phyloP scores from a whole-genome alignment of 1,140 invertebrate genomes.

The Sinonovacula constricta region DNA sequence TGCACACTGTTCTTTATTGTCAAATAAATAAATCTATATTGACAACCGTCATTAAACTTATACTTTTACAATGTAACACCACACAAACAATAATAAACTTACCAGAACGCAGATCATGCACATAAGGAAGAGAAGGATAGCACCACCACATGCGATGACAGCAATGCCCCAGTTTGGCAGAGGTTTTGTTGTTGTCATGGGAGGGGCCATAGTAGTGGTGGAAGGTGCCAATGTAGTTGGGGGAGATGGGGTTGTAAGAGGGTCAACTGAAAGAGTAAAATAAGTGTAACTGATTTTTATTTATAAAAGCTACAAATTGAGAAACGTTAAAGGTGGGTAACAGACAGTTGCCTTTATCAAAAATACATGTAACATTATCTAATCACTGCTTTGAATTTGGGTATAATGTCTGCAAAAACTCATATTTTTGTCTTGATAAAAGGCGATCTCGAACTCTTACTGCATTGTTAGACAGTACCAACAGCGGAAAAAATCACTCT shows the following conservation, averaged over 20 bases:
- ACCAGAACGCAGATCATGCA: conserved; percentile 49
- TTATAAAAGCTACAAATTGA: not conserved
- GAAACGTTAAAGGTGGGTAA: not conserved
- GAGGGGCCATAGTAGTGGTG: conserved; percentile 11
- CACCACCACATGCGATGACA: conserved; percentile 52
- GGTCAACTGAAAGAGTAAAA: not conserved
- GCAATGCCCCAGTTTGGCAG: conserved; percentile 58
- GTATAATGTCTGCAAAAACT: not conserved
- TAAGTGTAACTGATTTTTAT: not conserved
- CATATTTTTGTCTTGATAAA: not conserved
- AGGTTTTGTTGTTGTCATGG: conserved; percentile 5
- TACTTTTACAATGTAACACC: not conserved
- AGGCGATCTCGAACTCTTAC: too few relatives aligned
- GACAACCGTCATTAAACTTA: not conserved
- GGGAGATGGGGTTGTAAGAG: not conserved
- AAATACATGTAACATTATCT: not conserved
- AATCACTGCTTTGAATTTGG: not conserved
- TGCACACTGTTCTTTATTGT: too few relatives aligned
- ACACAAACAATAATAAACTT: conserved; percentile 6
- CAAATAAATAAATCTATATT: not conserved
- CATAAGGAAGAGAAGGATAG: conserved; percentile 44
- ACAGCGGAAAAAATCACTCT: too few relatives aligned
- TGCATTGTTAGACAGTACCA: too few relatives aligned
- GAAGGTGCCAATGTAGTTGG: not conserved
- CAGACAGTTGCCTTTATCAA: not conserved